phyloP scores from a whole-genome alignment of 2,113 vertebrate genomes.

The Daboia siamensis region DNA sequence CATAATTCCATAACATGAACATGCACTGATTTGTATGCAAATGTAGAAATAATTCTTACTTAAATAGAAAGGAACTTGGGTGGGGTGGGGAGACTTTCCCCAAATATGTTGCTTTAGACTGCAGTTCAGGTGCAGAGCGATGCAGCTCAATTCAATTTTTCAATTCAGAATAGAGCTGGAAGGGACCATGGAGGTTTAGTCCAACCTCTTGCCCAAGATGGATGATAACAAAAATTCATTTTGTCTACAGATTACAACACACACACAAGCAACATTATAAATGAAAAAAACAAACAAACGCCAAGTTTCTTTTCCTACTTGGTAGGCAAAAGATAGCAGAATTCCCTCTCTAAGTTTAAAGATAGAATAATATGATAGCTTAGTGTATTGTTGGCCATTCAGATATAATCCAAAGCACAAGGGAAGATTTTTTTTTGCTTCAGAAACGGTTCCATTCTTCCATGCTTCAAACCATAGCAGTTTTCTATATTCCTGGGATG shows the following conservation, averaged over 20 bases:
- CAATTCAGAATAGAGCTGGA: neutral
- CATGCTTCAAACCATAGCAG: neutral
- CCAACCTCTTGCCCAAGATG: neutral
- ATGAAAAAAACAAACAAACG: slow-evolving; percentile 14
- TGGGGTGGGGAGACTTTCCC: neutral
- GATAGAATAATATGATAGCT: slow-evolving; percentile 18
- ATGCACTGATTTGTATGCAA: neutral
- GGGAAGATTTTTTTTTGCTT: neutral
- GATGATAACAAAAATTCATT: neutral
- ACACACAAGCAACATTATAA: neutral
- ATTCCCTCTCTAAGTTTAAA: slow-evolving; percentile 17
- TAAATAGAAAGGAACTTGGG: neutral
- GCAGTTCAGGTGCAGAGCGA: neutral
- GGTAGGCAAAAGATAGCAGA: neutral
- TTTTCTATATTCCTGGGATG: neutral
- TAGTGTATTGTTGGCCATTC: neutral
- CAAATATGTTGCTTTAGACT: neutral
- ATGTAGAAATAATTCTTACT: neutral
- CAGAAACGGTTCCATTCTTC: neutral
- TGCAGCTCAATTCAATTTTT: neutral
- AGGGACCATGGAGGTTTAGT: neutral
- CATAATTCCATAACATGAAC: neutral
- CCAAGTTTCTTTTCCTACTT: slow-evolving; percentile 20
- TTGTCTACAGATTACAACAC: neutral
- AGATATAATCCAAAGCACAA: slow-evolving; percentile 19